Percentiles rank a stretch among this genome's conserved stretches.
Evolutionary conservation across 2,888 invertebrate species (phyloP).

Genomic region (Andrena minutula): DNA sequence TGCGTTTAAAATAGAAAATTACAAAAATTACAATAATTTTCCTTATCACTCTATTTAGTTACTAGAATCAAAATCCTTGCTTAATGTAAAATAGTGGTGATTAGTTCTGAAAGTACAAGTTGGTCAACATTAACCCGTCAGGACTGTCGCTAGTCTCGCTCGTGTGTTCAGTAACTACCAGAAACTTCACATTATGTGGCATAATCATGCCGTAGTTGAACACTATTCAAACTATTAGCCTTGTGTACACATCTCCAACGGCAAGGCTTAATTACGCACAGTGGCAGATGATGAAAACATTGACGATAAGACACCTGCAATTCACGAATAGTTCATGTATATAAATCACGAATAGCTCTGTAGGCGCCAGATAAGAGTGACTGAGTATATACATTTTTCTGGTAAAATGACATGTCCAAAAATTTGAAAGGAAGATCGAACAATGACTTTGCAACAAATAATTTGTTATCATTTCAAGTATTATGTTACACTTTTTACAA

Average conservation of each 20-base stretch:
- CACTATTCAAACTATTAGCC: neutral
- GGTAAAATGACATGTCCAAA: neutral
- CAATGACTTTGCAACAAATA: neutral
- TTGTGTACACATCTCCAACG: neutral
- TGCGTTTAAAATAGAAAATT: too few species aligned
- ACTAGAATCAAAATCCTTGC: too few species aligned
- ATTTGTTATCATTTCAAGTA: neutral
- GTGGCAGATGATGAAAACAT: slow-evolving; percentile 5
- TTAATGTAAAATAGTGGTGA: too few species aligned
- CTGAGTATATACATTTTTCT: neutral
- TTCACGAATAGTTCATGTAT: slow-evolving; percentile 23
- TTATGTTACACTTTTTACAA: neutral
- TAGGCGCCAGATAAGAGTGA: slow-evolving; percentile 39
- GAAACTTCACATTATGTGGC: neutral
- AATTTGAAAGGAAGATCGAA: neutral
- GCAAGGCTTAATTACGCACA: slow-evolving; percentile 3
- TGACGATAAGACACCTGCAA: slow-evolving; percentile 23
- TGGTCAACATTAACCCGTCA: too few species aligned
- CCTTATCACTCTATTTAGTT: too few species aligned
- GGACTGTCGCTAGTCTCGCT: neutral
- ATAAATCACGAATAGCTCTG: slow-evolving; percentile 24
- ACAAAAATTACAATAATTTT: too few species aligned
- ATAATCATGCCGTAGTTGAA: neutral
- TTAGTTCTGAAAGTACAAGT: too few species aligned
- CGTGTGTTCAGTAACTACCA: neutral